These are phyloP conservation scores for Chiridota heheva DNA, from an alignment of 35 echinoderm and acorn worm species.

Conservation along the genomic window DNA sequence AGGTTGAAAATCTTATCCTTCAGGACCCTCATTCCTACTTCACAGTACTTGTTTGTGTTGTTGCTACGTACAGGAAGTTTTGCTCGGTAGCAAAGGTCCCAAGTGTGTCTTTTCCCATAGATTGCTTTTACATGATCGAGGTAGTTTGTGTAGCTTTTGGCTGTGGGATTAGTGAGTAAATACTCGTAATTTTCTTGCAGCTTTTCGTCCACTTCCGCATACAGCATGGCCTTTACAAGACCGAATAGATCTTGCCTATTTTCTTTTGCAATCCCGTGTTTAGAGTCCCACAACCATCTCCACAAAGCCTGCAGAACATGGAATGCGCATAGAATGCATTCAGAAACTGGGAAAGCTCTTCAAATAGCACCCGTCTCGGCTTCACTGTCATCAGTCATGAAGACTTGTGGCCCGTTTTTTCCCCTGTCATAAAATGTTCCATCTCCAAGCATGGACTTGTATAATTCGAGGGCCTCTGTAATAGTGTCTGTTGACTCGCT, in stretches of 20 bases:
- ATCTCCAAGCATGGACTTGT: slow-evolving; percentile 17
- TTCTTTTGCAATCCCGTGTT: slow-evolving; percentile 26
- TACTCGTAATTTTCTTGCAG: not conserved
- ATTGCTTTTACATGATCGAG: not conserved
- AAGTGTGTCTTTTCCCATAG: slow-evolving; percentile 31
- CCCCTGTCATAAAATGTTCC: slow-evolving; percentile 55
- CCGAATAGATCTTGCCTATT: slow-evolving; percentile 10
- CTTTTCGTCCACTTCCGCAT: slow-evolving; percentile 18
- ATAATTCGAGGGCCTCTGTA: slow-evolving; percentile 29
- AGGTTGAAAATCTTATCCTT: slow-evolving; percentile 55
- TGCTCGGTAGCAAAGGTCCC: slow-evolving; percentile 29
- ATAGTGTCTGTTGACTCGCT: slow-evolving; percentile 43
- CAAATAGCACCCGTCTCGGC: slow-evolving; percentile 43
- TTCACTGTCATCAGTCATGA: slow-evolving; percentile 71
- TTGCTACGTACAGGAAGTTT: slow-evolving; percentile 35
- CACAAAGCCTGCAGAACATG: slow-evolving; percentile 65
- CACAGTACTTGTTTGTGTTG: slow-evolving; percentile 62
- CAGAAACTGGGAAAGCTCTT: slow-evolving; percentile 48
- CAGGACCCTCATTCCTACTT: slow-evolving; percentile 57
- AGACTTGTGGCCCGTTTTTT: slow-evolving; percentile 35
- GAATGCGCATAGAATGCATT: slow-evolving; percentile 51
- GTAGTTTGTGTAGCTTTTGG: slow-evolving; percentile 3
- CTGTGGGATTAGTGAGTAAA: not conserved
- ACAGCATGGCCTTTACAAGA: slow-evolving; percentile 19
- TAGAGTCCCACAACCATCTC: slow-evolving; percentile 71